Base-by-base conservation (phyloP, 2,797 vertebrate genomes). In the Poeciliopsis turneri region DNA sequence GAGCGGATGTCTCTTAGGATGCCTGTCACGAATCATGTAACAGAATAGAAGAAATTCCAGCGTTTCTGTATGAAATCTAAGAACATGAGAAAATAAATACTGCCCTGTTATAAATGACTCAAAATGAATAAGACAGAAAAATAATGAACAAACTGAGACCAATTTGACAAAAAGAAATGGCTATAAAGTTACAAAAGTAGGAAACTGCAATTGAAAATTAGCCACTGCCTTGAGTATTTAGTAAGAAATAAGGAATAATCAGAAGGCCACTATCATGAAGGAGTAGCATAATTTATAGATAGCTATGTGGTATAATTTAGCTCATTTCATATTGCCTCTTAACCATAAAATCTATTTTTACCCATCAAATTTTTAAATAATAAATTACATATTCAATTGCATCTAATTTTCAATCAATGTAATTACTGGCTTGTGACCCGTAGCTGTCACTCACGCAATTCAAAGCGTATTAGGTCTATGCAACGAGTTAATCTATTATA, bases 41-140 rank as follows among this genome's bases (percentile, higher is more conserved):
- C 75, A 69, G 36, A n/a, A 76, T 41, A 16, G 30, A 80, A 28
- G 49, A 55, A 39, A 85, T 79, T 80, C 47, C 70, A 30, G 36
- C 5, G 74, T 76, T 81, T 68, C 55, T 59, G 53, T 30, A 11
- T 30, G 41, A 59, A 75, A 61, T 75, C 41, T 46, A 45, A 45
- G 49, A 61, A 64, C 41, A 61, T 30, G 41, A 30, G 55, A 12
- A 61, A 61, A 61, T 18, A 59, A 45, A 53, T n/a, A 36, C n/a
- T 57, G 73, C 23, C 39, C 18, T n/a, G 13, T 43, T 28, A 45
- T 12, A 30, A 59, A 45, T 9, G 15, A 28, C 16, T 18, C 4
- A 30, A 10, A 43, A 45, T n/a, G 20, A 55, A 55, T 43, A 15
- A 8, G n/a, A 20, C 8, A 30, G 15, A 81, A 23, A 79, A 76